Evolutionary conservation across 1,140 invertebrate species (phyloP).

Genomic region (Stenopsyche tienmushanensis): DNA sequence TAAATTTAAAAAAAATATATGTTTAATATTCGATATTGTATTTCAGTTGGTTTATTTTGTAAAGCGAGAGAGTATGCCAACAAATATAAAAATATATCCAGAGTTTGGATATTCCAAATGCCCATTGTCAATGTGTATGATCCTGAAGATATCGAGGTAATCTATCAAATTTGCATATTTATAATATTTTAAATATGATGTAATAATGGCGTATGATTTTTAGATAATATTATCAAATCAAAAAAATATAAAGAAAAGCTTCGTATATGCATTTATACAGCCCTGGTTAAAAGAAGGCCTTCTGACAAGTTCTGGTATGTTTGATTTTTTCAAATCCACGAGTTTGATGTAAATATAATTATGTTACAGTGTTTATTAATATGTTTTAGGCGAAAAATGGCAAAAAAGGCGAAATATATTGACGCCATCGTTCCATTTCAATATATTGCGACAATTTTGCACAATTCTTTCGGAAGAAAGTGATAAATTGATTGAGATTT

Average conservation of each 20-base stretch:
- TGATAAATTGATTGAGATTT: neutral
- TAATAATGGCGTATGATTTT: neutral
- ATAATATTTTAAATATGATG: neutral
- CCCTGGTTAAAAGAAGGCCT: slow-evolving; percentile 19
- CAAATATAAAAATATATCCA: slow-evolving; percentile 29
- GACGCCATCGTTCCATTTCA: slow-evolving; percentile 14
- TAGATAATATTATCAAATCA: neutral
- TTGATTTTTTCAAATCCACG: neutral
- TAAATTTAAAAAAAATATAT: neutral
- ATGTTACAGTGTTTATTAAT: neutral
- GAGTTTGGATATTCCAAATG: slow-evolving; percentile 30
- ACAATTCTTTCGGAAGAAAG: neutral
- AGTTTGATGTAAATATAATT: too few relatives aligned
- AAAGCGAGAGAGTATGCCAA: slow-evolving; percentile 20
- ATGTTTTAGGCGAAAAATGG: slow-evolving; percentile 16
- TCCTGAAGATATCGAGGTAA: slow-evolving; percentile 39
- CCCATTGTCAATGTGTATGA: slow-evolving; percentile 29
- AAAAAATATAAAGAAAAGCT: neutral
- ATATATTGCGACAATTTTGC: slow-evolving; percentile 19
- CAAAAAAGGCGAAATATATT: slow-evolving; percentile 17
- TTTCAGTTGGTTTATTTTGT: slow-evolving; percentile 36
- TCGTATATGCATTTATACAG: neutral
- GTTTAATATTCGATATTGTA: neutral
- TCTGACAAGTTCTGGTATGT: slow-evolving; percentile 15
- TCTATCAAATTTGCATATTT: neutral